Conservation (phyloP, 2,888 invertebrate genomes). For the Cryptophagus acutangulus region DNA sequence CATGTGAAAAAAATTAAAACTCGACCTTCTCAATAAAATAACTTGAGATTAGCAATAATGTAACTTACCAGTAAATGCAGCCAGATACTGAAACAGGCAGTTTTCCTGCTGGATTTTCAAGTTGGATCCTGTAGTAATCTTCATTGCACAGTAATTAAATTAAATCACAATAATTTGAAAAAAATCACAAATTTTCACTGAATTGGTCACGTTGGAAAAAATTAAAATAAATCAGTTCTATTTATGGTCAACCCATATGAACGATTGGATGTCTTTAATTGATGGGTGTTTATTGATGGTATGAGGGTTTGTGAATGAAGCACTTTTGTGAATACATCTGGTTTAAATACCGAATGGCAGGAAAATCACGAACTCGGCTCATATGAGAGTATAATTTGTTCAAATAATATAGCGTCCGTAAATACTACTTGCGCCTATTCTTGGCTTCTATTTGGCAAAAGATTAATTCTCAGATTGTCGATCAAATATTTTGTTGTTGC, state of each 20-base stretch:
- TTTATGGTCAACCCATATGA: too few species aligned
- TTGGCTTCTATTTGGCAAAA: constrained; percentile 7
- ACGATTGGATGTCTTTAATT: too few species aligned
- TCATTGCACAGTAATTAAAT: constrained; percentile 21
- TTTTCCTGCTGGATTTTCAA: constrained; percentile 31
- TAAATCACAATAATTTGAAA: too few species aligned
- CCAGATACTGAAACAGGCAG: constrained; percentile 20
- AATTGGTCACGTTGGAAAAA: too few species aligned
- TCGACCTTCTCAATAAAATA: too few species aligned
- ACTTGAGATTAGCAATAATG: too few species aligned
- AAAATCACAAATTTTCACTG: too few species aligned
- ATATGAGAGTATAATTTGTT: constrained; percentile 7
- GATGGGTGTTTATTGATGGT: too few species aligned
- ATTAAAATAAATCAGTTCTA: too few species aligned
- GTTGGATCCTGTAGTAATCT: constrained; percentile 30
- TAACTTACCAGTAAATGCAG: constrained; percentile 23
- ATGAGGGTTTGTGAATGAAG: constrained; percentile 10
- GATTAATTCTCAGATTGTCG: constrained; percentile 3
- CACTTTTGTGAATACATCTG: constrained; percentile 11
- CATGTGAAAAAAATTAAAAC: too few species aligned
- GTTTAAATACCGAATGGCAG: constrained; percentile 15
- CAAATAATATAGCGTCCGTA: constrained; percentile 3
- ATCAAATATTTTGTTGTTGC: too few species aligned
- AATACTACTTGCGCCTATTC: constrained; percentile 6
- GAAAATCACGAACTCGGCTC: constrained; percentile 12